These are phyloP conservation scores for Oxyura jamaicensis DNA, from an alignment of 2,113 vertebrate genomes.

Conservation along the genomic window DNA sequence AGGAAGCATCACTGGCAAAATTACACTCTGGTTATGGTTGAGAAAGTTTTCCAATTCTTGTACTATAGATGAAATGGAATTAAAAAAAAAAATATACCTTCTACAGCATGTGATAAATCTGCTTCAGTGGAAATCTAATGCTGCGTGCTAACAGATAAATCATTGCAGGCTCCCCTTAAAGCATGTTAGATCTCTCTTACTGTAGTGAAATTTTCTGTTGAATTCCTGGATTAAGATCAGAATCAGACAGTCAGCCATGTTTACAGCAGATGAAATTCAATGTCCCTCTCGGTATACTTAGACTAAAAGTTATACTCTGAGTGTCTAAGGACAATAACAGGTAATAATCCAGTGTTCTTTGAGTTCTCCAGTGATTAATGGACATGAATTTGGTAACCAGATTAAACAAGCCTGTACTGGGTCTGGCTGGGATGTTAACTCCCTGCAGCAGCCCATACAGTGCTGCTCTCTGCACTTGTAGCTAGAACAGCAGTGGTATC, in stretches of 20 bases:
- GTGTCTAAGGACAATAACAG: background rate
- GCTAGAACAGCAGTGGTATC: no score
- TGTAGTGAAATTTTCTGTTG: background rate
- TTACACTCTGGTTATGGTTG: background rate
- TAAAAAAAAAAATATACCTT: background rate
- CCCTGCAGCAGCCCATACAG: no score
- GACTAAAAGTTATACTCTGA: background rate
- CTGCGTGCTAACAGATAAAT: background rate
- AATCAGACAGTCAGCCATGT: background rate
- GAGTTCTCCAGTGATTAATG: background rate
- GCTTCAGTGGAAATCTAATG: background rate
- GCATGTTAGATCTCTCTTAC: background rate
- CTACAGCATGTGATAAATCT: background rate
- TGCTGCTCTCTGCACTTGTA: no score
- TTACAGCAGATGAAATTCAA: background rate
- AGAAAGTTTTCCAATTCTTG: background rate
- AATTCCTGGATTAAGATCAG: background rate
- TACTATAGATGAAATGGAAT: background rate
- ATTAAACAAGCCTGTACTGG: background rate
- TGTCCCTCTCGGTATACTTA: background rate
- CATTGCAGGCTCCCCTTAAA: background rate
- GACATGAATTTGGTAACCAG: rapidly evolving
- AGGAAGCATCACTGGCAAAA: background rate
- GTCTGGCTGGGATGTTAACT: no score
- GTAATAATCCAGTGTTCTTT: background rate